These are phyloP conservation scores for Cromileptes altivelis DNA, from an alignment of 2,113 vertebrate species.

Conservation along the genomic window DNA sequence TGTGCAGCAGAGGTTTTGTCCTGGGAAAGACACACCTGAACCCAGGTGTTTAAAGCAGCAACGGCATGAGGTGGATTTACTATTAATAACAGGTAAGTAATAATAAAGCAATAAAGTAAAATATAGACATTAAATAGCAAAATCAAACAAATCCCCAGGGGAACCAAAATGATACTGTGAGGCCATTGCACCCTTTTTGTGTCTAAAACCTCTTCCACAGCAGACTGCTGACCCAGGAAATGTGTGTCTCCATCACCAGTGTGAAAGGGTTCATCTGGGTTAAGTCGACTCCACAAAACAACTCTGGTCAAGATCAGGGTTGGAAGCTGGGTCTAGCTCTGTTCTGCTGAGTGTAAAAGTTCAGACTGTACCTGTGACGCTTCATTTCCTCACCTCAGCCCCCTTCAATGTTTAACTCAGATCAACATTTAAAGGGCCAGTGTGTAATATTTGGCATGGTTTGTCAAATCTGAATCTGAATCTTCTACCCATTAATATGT, in stretches of 20 bases:
- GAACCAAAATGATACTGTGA: not conserved
- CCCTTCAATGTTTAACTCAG: not conserved
- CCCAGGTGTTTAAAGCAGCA: not conserved
- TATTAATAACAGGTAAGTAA: not conserved
- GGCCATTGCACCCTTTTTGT: not conserved
- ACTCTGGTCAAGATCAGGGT: not conserved
- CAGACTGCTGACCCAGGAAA: not conserved
- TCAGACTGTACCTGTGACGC: not conserved
- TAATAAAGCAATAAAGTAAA: not conserved
- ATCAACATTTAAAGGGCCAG: not conserved
- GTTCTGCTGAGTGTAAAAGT: not conserved
- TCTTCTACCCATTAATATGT: too few relatives aligned
- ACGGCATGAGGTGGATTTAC: not conserved
- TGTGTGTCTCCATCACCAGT: not conserved
- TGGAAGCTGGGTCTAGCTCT: not conserved
- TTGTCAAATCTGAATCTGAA: too few relatives aligned
- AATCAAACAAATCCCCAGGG: not conserved
- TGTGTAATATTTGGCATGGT: too few relatives aligned
- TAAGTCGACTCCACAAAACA: not conserved
- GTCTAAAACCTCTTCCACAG: constrained; percentile 1
- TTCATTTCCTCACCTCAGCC: not conserved
- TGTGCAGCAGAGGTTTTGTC: not conserved
- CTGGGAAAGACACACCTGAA: not conserved
- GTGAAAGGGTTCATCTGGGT: not conserved
- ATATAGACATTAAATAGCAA: not conserved